Conservation (phyloP, 2,797 vertebrate species). For the Acrossocheilus wenchowensis region DNA sequence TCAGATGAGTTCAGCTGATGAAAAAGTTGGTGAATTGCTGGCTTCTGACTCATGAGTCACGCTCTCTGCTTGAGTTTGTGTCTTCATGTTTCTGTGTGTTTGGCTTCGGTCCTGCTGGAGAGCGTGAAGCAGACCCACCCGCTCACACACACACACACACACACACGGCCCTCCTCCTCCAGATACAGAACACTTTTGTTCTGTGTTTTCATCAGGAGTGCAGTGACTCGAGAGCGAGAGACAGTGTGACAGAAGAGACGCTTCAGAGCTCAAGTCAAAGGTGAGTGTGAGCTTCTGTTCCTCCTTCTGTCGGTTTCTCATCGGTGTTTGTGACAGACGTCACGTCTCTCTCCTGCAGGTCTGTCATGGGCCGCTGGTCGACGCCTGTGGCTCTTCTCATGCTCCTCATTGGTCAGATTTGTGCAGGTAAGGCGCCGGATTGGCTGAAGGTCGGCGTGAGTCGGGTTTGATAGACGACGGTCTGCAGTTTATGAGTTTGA, state of each 20-base stretch:
- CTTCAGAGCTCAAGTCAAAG: conserved; percentile 9
- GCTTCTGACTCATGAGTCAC: not conserved
- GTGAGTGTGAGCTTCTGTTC: not conserved
- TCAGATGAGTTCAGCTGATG: not conserved
- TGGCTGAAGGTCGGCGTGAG: not conserved
- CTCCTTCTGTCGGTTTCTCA: not conserved
- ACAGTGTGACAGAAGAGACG: conserved; percentile 19
- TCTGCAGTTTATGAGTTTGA: not conserved
- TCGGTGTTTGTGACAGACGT: conserved; percentile 12
- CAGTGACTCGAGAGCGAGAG: conserved; percentile 40
- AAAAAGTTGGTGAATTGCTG: not conserved
- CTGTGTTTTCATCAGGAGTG: conserved; percentile 76
- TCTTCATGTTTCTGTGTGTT: conserved; percentile 41
- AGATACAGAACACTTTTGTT: conserved; percentile 70
- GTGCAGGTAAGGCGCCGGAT: conserved; percentile 71
- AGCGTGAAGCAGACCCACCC: conserved; percentile 65
- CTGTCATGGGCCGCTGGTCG: conserved; percentile 63
- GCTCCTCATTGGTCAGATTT: conserved; percentile 73
- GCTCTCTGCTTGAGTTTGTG: not conserved
- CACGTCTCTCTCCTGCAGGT: conserved; percentile 29
- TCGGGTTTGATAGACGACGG: not conserved
- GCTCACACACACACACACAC: conserved; percentile 47
- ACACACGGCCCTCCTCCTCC: conserved; percentile 53
- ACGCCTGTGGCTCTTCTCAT: conserved; percentile 66
- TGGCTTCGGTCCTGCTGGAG: conserved; percentile 51